Evolutionary conservation across 2,113 vertebrate genomes (phyloP).

Genomic region (Psephotus haematonotus): DNA sequence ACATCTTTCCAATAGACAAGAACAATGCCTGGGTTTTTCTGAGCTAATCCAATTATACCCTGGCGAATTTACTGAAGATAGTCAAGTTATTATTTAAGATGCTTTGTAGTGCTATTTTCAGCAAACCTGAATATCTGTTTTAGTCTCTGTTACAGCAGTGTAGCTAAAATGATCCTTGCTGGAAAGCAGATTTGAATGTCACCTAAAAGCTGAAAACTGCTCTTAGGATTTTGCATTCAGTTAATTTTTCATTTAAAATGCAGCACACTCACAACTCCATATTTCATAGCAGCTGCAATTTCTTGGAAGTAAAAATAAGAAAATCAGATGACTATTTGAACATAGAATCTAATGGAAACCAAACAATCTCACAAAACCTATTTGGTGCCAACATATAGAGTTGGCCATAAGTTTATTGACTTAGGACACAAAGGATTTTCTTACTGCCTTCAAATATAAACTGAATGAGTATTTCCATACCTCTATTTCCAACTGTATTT

Average conservation of each 20-base stretch:
- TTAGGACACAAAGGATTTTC: conserved; percentile 4
- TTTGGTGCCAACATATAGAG: conserved; percentile 45
- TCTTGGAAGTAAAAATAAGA: conserved; percentile 18
- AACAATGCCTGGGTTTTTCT: background rate
- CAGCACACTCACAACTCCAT: background rate
- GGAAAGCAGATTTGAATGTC: background rate
- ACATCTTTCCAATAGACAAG: background rate
- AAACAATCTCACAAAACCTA: conserved; percentile 41
- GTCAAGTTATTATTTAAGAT: conserved; percentile 13
- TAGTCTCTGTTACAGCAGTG: background rate
- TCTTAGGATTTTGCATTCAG: background rate
- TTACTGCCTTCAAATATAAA: background rate
- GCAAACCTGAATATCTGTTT: background rate
- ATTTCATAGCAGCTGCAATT: background rate
- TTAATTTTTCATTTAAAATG: conserved; percentile 43
- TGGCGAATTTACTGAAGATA: background rate
- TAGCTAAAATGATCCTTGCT: background rate
- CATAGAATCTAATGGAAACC: conserved; percentile 51
- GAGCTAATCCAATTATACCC: background rate
- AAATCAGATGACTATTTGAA: conserved; percentile 11
- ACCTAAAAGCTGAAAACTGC: background rate
- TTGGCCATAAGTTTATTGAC: background rate
- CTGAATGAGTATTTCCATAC: background rate
- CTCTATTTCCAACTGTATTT: background rate
- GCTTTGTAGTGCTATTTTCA: background rate